Conservation (phyloP, 2,113 vertebrate species). For the Amblyopsis rosae region DNA sequence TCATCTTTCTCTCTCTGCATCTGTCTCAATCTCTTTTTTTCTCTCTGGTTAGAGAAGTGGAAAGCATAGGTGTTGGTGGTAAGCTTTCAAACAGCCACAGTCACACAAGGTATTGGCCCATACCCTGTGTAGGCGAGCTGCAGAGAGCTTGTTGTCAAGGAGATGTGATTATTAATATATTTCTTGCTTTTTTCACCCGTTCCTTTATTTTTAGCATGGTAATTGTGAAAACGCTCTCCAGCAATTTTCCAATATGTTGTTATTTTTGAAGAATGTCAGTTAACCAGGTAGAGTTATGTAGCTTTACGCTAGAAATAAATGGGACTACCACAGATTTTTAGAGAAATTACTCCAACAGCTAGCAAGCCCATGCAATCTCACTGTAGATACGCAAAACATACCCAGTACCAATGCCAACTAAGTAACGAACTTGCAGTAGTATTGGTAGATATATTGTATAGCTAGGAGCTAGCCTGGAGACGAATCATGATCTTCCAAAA, state of each 20-base stretch:
- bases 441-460: slow-evolving; percentile 27
- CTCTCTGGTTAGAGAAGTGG: slow-evolving; percentile 6
- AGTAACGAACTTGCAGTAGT: background rate
- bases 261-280: slow-evolving; percentile 42
- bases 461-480: slow-evolving; percentile 46
- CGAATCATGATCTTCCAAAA: slow-evolving; percentile 23
- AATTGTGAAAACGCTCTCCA: slow-evolving; percentile 45
- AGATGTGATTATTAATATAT: slow-evolving; percentile 72
- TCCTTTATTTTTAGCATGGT: slow-evolving; percentile 62
- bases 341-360: background rate
- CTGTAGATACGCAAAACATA: background rate
- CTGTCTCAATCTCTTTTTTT: background rate
- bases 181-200: slow-evolving; percentile 59
- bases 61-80: slow-evolving; percentile 31
- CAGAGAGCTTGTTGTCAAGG: slow-evolving; percentile 67
- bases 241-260: slow-evolving; percentile 52
- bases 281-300: slow-evolving; percentile 12
- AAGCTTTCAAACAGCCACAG: slow-evolving; percentile 36
- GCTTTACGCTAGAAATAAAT: slow-evolving; percentile 6
- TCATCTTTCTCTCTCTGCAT: background rate
- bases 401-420: slow-evolving; percentile 15
- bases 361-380: background rate
- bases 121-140: slow-evolving; percentile 66
- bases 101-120: slow-evolving; percentile 56
- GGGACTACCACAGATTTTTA: background rate